phyloP scores from a whole-genome alignment of 2,797 vertebrate species.

The Crocidura indochinensis region DNA sequence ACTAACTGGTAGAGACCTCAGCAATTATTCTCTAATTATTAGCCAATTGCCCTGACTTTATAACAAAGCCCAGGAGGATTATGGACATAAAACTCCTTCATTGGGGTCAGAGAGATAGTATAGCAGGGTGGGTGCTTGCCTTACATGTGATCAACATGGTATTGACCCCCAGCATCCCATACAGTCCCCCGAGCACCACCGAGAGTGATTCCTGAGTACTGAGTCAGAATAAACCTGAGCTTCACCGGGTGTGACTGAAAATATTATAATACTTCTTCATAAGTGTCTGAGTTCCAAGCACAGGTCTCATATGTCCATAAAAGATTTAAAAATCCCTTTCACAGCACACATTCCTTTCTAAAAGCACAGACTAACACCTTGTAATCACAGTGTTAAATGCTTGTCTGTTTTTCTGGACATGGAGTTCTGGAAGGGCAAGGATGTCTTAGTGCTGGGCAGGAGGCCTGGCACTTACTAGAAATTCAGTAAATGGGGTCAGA shows the following conservation, averaged over 20 bases:
- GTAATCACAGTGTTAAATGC: background rate
- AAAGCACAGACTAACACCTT: background rate
- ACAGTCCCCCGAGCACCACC: too few species aligned
- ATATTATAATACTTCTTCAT: too few species aligned
- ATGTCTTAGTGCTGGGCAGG: background rate
- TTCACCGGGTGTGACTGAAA: too few species aligned
- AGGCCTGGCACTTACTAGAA: constrained; percentile 11
- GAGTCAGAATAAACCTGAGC: too few species aligned
- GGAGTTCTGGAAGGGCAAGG: too few species aligned
- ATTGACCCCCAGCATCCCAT: too few species aligned
- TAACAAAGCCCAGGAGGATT: background rate
- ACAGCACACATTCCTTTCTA: background rate
- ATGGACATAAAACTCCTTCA: constrained; percentile 38
- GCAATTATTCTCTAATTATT: constrained; percentile 34
- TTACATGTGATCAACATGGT: too few species aligned
- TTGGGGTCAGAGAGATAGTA: too few species aligned
- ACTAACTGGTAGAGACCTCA: background rate
- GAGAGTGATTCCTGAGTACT: too few species aligned
- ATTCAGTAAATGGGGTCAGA: constrained; percentile 24
- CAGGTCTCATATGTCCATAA: background rate
- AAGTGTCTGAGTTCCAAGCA: background rate
- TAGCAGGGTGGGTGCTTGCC: too few species aligned
- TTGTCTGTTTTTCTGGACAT: too few species aligned
- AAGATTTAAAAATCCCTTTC: background rate
- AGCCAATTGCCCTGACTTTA: constrained; percentile 5